A percentile compares a stretch with the other conserved stretches of the same genome.
These are phyloP conservation scores for Chlorops oryzae DNA, from an alignment of 1,140 invertebrate species.

Conservation along the genomic window DNA sequence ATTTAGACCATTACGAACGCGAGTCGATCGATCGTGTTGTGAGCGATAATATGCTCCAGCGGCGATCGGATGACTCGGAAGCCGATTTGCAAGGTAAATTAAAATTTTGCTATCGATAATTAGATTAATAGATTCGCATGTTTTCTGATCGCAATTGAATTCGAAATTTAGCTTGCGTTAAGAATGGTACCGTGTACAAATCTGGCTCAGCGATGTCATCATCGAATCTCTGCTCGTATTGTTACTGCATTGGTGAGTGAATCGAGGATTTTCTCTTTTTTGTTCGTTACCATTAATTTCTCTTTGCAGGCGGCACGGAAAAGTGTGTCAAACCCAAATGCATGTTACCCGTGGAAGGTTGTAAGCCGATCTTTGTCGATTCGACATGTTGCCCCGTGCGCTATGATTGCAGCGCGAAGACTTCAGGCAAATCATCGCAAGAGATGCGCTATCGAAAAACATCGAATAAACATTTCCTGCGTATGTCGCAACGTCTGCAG, in stretches of 20 bases:
- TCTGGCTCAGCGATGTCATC: conserved; percentile 75
- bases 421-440: conserved; percentile 39
- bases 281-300: not conserved
- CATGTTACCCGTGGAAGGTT: conserved; percentile 69
- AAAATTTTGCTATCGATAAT: no score
- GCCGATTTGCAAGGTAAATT: conserved; percentile 35
- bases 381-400: conserved; percentile 77
- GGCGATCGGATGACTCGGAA: conserved; percentile 39
- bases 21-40: conserved; percentile 46
- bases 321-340: conserved; percentile 77
- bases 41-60: conserved; percentile 41
- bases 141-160: not conserved
- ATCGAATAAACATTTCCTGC: conserved; percentile 40
- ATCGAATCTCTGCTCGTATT: conserved; percentile 73
- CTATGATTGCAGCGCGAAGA: conserved; percentile 67
- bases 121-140: not conserved
- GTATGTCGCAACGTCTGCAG: conserved; percentile 38
- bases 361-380: conserved; percentile 59
- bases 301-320: conserved; percentile 54
- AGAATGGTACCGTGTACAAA: conserved; percentile 46
- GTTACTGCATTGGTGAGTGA: conserved; percentile 67
- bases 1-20: conserved; percentile 41
- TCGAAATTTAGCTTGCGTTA: conserved; percentile 31
- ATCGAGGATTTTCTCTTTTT: not conserved
- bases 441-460: conserved; percentile 34